phyloP scores from a whole-genome alignment of 2,797 vertebrate genomes.

The Phrynocephalus guinanensis region DNA sequence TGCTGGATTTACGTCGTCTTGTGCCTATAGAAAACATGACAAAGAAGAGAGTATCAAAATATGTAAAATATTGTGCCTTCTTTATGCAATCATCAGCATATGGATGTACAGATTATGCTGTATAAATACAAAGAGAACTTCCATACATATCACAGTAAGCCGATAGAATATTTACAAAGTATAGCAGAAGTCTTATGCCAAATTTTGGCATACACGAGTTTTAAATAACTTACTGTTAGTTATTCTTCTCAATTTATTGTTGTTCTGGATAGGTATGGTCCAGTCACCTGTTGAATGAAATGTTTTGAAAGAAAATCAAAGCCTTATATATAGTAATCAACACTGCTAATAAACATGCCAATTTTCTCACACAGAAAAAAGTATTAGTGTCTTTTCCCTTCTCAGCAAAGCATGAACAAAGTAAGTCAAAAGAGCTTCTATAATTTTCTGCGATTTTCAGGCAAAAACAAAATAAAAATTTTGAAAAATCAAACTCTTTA shows the following conservation, averaged over 20 bases:
- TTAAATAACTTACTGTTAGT: constrained; percentile 67
- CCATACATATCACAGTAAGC: not conserved
- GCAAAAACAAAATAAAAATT: no score
- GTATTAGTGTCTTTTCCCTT: not conserved
- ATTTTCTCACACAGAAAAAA: not conserved
- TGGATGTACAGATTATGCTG: not conserved
- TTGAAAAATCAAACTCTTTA: no score
- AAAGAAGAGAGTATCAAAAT: constrained; percentile 6
- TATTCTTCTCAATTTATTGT: constrained; percentile 72
- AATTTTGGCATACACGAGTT: accelerated
- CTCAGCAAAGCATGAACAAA: not conserved
- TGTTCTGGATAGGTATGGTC: constrained; percentile 72
- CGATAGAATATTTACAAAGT: not conserved
- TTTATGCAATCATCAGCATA: not conserved
- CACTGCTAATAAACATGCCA: not conserved
- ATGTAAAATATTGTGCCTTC: not conserved
- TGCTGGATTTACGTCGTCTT: constrained; percentile 62
- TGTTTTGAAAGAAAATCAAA: constrained; percentile 1
- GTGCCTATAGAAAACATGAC: constrained; percentile 49
- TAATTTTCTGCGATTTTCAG: not conserved
- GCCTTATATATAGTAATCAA: constrained; percentile 8
- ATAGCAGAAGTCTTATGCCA: not conserved
- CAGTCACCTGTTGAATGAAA: constrained; percentile 80
- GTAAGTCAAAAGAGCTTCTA: not conserved
- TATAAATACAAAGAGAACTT: no score